phyloP scores from a whole-genome alignment of 92 coral and sea anemone genomes.

The Hydrozoanthus gracilis region DNA sequence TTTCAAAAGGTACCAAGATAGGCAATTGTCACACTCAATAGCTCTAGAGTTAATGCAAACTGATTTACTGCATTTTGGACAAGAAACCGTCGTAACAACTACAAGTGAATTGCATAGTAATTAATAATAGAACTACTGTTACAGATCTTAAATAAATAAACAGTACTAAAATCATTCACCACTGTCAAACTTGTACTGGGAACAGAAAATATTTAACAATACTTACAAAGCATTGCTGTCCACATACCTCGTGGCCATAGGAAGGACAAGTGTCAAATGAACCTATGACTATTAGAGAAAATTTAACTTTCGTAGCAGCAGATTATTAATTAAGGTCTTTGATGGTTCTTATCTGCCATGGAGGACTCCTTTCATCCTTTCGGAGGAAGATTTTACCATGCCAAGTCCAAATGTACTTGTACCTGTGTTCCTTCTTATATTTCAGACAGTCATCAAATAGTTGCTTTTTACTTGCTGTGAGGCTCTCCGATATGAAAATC shows the following conservation, averaged over 20 bases:
- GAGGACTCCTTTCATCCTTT: constrained; percentile 30
- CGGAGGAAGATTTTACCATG: constrained; percentile 30
- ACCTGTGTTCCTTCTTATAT: constrained; percentile 8
- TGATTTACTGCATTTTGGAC: background rate
- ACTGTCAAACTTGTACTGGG: constrained; percentile 25
- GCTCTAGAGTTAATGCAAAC: constrained; percentile 13
- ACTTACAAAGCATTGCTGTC: background rate
- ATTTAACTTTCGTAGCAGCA: constrained; percentile 18
- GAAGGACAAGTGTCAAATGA: background rate
- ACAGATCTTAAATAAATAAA: constrained; percentile 22
- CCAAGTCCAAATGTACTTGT: constrained; percentile 33
- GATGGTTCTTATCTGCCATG: constrained; percentile 14
- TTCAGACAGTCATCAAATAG: constrained; percentile 6
- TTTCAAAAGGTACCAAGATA: constrained; percentile 1
- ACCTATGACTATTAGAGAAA: constrained; percentile 19
- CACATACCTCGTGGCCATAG: too few relatives aligned
- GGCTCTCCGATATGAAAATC: background rate
- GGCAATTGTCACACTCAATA: constrained; percentile 24
- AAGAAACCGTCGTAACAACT: background rate
- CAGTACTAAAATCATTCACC: constrained; percentile 24
- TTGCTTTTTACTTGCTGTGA: constrained; percentile 11
- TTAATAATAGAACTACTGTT: constrained; percentile 18
- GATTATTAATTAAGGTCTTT: background rate
- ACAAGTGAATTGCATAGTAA: background rate
- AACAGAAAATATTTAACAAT: constrained; percentile 17